Conservation (phyloP, 2,113 vertebrate species). For the Nannobrachium achirus region DNA sequence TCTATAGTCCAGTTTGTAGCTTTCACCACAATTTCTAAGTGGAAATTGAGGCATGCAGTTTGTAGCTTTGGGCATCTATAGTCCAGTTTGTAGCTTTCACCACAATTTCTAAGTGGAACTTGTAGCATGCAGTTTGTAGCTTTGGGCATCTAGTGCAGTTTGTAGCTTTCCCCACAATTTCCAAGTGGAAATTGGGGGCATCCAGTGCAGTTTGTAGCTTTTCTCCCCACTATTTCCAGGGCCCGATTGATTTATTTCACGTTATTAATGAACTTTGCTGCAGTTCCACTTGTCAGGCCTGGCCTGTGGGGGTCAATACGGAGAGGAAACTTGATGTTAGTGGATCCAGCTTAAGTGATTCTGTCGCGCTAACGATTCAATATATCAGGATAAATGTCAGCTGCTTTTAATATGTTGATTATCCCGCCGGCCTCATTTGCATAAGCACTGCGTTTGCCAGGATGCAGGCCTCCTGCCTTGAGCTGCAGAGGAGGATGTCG, state of each 20-base stretch:
- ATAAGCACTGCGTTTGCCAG: conserved; percentile 82
- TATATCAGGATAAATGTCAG: conserved; percentile 95
- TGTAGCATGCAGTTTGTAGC: too few relatives aligned
- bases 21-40: too few relatives aligned
- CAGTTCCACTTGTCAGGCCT: conserved; percentile 92
- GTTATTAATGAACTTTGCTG: conserved; percentile 99
- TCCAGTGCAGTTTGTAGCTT: conserved; percentile 65
- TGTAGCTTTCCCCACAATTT: too few relatives aligned
- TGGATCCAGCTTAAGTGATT: conserved; percentile 96
- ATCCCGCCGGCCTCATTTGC: conserved; percentile 83
- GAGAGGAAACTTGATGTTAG: conserved; percentile 95
- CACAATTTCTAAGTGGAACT: too few relatives aligned
- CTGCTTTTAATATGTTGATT: conserved; percentile 94
- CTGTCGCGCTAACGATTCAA: conserved; percentile 92
- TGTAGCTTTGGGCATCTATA: too few relatives aligned
- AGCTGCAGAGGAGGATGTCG: conserved; percentile 23
- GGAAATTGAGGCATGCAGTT: too few relatives aligned
- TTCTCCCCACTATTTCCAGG: conserved; percentile 83
- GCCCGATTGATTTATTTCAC: conserved; percentile 94
- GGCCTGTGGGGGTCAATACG: conserved; percentile 92
- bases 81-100: too few relatives aligned
- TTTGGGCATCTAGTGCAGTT: too few relatives aligned
- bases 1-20: too few relatives aligned
- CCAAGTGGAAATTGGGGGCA: not conserved
- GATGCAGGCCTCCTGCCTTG: conserved; percentile 21